These are phyloP conservation scores for Malacoctenus gilli DNA, from an alignment of 2,797 vertebrate species.

Conservation along the genomic window DNA sequence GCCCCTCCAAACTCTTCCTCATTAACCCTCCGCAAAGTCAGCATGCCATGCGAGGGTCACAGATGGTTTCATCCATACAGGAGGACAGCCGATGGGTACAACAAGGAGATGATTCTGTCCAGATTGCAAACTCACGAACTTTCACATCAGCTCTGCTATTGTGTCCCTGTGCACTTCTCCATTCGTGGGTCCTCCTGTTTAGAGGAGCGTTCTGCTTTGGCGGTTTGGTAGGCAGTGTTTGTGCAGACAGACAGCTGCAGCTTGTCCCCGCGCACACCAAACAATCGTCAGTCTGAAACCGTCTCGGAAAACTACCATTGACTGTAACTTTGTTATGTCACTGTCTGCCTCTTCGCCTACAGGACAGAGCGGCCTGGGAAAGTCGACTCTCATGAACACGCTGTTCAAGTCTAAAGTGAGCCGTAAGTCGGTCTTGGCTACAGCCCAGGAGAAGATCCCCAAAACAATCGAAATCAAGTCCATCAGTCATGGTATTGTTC, in stretches of 20 bases:
- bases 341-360: conserved; percentile 15
- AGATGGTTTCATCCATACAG: conserved; percentile 3
- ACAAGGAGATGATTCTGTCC: neutral
- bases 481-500: conserved; percentile 89
- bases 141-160: neutral
- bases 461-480: conserved; percentile 98
- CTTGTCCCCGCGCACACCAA: conserved; percentile 18
- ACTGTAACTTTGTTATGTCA: conserved; percentile 18
- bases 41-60: conserved; percentile 2
- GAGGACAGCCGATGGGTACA: neutral
- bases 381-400: conserved; percentile 98
- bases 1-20: conserved; percentile 27
- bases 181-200: neutral
- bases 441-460: conserved; percentile 92
- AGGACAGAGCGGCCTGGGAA: conserved; percentile 98
- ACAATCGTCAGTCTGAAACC: conserved; percentile 19
- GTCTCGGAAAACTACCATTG: neutral
- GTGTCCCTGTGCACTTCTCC: too few species aligned
- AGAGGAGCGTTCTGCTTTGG: too few species aligned
- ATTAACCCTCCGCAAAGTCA: conserved; percentile 16
- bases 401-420: conserved; percentile 99
- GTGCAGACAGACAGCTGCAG: conserved; percentile 28
- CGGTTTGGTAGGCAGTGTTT: neutral
- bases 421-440: conserved; percentile 90
- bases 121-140: neutral